Conservation (phyloP, 2,888 invertebrate species). For the Oxyscelio sp. region DNA sequence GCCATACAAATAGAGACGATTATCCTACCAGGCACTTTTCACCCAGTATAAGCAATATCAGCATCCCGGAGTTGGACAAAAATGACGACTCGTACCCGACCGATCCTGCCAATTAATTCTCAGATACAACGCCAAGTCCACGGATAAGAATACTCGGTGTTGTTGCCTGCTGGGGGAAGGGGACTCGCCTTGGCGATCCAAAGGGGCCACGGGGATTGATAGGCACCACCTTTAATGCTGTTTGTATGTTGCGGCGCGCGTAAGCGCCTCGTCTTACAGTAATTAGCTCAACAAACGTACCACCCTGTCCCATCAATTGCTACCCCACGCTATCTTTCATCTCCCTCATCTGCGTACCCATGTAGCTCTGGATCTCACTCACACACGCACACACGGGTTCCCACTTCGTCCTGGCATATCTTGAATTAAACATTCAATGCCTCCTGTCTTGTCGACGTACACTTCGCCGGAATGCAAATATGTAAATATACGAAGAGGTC, state of each 20-base stretch:
- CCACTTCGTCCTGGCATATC: constrained; percentile 81
- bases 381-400: constrained; percentile 49
- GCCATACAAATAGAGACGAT: constrained; percentile 35
- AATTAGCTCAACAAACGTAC: constrained; percentile 89
- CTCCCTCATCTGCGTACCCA: constrained; percentile 57
- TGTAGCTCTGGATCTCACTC: constrained; percentile 72
- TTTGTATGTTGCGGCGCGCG: constrained; percentile 88
- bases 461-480: constrained; percentile 86
- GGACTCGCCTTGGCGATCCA: constrained; percentile 66
- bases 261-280: constrained; percentile 88
- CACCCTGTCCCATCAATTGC: constrained; percentile 88
- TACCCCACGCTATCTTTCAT: constrained; percentile 84
- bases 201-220: constrained; percentile 73
- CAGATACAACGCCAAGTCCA: constrained; percentile 54
- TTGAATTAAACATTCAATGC: constrained; percentile 88
- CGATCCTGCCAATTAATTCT: constrained; percentile 70
- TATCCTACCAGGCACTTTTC: constrained; percentile 33
- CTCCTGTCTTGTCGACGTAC: constrained; percentile 87
- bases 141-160: constrained; percentile 47
- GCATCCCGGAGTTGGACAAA: constrained; percentile 29
- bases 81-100: constrained; percentile 48
- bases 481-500: constrained; percentile 78
- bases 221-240: constrained; percentile 88
- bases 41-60: constrained; percentile 25
- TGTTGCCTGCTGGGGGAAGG: constrained; percentile 4